Percentiles rank a stretch among this genome's conserved stretches.
Conservation (phyloP, 2,113 vertebrate species). For the Antidorcas marsupialis region DNA sequence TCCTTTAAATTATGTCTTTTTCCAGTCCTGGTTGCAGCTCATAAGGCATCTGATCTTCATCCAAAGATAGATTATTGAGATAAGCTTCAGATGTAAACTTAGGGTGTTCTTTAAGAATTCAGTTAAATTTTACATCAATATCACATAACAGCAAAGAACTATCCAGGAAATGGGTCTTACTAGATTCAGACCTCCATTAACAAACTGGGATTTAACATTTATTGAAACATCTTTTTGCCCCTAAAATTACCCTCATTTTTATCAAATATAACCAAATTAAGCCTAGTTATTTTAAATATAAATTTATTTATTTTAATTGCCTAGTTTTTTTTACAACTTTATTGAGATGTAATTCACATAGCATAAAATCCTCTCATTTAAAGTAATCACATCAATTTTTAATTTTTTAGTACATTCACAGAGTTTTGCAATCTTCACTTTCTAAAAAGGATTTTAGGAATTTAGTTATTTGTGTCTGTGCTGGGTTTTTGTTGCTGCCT, state of each 20-base stretch:
- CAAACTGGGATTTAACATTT: background rate
- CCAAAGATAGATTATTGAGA: background rate
- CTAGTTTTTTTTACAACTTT: background rate
- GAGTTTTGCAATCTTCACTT: too few relatives aligned
- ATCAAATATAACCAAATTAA: background rate
- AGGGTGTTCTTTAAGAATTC: background rate
- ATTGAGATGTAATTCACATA: background rate
- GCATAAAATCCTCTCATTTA: background rate
- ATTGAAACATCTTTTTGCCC: background rate
- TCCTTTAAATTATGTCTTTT: background rate
- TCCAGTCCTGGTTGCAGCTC: background rate
- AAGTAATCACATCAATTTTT: too few relatives aligned
- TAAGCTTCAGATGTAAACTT: background rate
- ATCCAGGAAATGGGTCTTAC: background rate
- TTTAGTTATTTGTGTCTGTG: too few relatives aligned
- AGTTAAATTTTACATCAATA: background rate
- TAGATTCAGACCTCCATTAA: background rate
- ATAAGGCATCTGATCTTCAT: background rate
- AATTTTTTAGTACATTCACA: too few relatives aligned
- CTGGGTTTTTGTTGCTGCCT: too few relatives aligned
- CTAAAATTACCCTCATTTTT: background rate
- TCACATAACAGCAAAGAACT: background rate
- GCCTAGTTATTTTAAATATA: background rate
- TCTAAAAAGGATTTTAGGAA: too few relatives aligned
- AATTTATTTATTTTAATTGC: too few relatives aligned